Evolutionary conservation across 2,888 invertebrate species (phyloP), one percentile per base, ranked within the genome.

Genomic region (Amaurobius ferox): DNA sequence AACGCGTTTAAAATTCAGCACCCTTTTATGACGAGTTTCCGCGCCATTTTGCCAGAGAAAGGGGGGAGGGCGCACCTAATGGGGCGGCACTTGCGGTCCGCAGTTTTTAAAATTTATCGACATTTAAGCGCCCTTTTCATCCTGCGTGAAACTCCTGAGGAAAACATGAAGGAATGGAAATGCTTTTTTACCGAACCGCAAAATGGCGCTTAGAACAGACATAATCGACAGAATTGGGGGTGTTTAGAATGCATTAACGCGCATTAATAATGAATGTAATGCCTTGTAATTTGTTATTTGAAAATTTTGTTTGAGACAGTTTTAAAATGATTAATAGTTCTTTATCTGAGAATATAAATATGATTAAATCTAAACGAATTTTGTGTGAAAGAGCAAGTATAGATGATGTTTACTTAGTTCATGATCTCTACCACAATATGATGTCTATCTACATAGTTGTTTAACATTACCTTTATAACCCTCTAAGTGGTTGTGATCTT

Each of bases 1-100:
- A 77, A 85, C 77, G 39, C 39, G 77, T 77, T 85, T 85, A 77
- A 85, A 85, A 85, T 85, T 85, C 83, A 85, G 77, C 83, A 85
- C 83, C 83, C 83, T 85, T 85, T 85, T 55, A 67, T 77, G 77
- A 85, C 83, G 35, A 71, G 67, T 39, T 66, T 73, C 48, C 73
- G 55, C 32, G 35, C 55, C 39, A 35, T 35, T 73, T 73, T 73
- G 19, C 23, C 72, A 19, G 32, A 32, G 26, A n/a, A 29, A 23
- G 32, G 32, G 44, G 28, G 40, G 66, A 19, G 73, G 72, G 48
- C 30, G 83, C 19, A 77, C 26, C 77, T 85, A 85, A 85, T 85
- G 83, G 72, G 40, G 72, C 77, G 67, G 61, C 74, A 61, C 32
- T 28, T 85, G 83, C 72, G 72, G 67, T 61, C 71, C 77, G 77